Base-by-base conservation (phyloP, 2,888 invertebrate genomes). In the Petrolisthes cinctipes region DNA sequence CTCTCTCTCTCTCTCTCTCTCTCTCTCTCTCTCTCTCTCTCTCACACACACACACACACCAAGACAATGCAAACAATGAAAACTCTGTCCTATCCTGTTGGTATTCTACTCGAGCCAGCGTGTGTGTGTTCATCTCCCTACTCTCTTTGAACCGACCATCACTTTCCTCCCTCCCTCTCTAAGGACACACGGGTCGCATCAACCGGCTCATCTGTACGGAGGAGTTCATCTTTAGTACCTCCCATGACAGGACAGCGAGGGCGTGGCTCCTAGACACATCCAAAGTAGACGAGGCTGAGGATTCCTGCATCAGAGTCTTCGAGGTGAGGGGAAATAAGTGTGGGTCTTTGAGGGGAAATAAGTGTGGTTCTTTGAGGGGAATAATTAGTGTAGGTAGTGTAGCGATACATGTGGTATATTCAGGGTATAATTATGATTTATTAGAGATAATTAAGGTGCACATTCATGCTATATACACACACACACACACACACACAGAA, bases 261-360 rank as follows among this genome's bases (percentile, higher is more conserved):
- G 93, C 93, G 83, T 94, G 94, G 94, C 92, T 93, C 90, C 93
- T 94, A 89, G 93, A 94, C 89, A 92, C 92, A 11, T 93, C 93
- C 3, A 93, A 93, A 37, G 92, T 93, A 14, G 76, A 84, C 0
- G 83, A 87, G 0, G 87, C 68, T 5, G 75, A 20, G 5, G 89
- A 89, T 6, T 91, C 91, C 23, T 91, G 92, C 83, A 91, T 92
- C 82, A 90, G 91, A 78, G 88, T 90, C 0, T 91, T 92, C 83
- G 88, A 91, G 91, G 91, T 91, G 78, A 71, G 86, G 37, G 37
- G 37, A 37, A 37, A 37, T 37, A 37, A 20, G 14, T 76, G 4
- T 20, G 14, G 14, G 6, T 76, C 11, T 76, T 76, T 17, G 76
- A 14, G 11, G 11, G 23, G 14, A 23, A 23, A 14, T 76, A 23